phyloP scores from a whole-genome alignment of 2,888 invertebrate genomes.

The Dromius quadrimaculatus region DNA sequence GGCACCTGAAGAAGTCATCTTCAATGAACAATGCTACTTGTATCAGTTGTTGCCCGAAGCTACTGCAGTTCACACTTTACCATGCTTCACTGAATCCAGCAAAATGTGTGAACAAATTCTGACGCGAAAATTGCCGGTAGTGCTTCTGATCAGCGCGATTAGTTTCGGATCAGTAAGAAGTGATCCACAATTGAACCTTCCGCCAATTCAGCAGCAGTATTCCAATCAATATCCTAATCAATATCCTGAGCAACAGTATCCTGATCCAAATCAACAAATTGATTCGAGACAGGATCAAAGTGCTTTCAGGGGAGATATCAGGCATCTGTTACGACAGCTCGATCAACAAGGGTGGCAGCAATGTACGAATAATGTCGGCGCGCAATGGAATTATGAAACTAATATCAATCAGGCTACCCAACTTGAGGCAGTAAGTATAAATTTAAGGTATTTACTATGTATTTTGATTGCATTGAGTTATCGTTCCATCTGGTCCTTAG shows the following conservation, averaged over 20 bases:
- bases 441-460: too few relatives aligned
- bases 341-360: constrained; percentile 83
- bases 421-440: constrained; percentile 84
- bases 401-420: constrained; percentile 87
- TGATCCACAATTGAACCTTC: constrained; percentile 70
- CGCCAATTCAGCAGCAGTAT: constrained; percentile 65
- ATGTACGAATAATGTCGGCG: constrained; percentile 87
- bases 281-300: constrained; percentile 19
- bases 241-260: constrained; percentile 28
- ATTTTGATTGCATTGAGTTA: too few relatives aligned
- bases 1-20: constrained; percentile 51
- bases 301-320: constrained; percentile 63
- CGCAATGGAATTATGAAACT: constrained; percentile 91
- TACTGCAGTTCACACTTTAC: constrained; percentile 34
- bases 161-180: constrained; percentile 55
- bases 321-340: constrained; percentile 75
- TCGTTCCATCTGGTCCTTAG: too few relatives aligned
- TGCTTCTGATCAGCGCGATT: constrained; percentile 56
- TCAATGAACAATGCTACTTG: constrained; percentile 38
- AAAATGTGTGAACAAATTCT: constrained; percentile 45
- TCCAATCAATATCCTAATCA: constrained; percentile 6
- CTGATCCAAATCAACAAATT: constrained; percentile 31
- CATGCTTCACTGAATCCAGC: constrained; percentile 13
- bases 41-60: constrained; percentile 40
- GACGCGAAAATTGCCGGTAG: constrained; percentile 44